Conservation (phyloP, 2,113 vertebrate genomes). For the Saccopteryx bilineata region DNA sequence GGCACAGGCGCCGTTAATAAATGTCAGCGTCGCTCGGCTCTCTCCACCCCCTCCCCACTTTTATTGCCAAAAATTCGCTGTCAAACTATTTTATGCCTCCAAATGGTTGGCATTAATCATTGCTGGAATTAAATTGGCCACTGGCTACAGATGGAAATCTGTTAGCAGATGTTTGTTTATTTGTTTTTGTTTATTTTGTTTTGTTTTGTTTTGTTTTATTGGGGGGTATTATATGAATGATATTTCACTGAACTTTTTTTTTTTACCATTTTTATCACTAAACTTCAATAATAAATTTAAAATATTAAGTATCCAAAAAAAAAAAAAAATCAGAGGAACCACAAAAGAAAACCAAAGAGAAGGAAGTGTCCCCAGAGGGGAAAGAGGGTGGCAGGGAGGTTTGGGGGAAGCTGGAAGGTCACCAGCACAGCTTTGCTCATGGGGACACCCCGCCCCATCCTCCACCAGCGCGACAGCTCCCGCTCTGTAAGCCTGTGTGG, state of each 20-base stretch:
- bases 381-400: neutral
- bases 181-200: neutral
- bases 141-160: neutral
- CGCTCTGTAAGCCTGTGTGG: neutral
- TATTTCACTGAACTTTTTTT: neutral
- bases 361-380: neutral
- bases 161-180: neutral
- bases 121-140: neutral
- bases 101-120: neutral
- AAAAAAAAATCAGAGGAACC: neutral
- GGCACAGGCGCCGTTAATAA: neutral
- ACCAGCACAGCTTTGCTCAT: rapidly evolving
- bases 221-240: neutral
- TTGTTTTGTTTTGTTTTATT: neutral
- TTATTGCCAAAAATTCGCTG: neutral
- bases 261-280: no score
- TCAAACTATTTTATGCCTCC: neutral
- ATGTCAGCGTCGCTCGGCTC: neutral
- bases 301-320: neutral
- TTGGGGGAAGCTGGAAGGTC: neutral
- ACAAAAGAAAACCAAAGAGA: neutral
- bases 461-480: neutral
- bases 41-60: no score
- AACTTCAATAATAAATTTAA: neutral
- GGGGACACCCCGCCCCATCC: neutral